Evolutionary conservation across 1,140 invertebrate species (phyloP).

Genomic region (Trichonephila clavata): DNA sequence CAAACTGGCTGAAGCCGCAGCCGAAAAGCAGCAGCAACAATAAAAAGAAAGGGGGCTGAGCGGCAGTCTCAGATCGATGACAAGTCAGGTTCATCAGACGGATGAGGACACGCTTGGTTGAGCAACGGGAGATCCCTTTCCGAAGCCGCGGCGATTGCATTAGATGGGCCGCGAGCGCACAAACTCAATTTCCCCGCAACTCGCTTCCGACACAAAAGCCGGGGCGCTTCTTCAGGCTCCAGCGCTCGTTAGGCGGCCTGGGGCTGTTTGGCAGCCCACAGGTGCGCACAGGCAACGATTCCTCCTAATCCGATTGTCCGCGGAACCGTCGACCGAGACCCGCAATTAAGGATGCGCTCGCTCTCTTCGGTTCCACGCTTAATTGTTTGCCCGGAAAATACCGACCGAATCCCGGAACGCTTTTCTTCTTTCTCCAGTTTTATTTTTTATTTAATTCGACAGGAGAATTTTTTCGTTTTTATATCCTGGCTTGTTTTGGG

Average conservation of each 20-base stretch:
- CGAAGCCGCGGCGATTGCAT: constrained; percentile 59
- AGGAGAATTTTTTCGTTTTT: constrained; percentile 34
- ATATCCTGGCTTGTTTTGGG: not conserved
- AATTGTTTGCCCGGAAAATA: constrained; percentile 74
- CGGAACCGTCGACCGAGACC: constrained; percentile 41
- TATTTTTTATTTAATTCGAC: constrained; percentile 34
- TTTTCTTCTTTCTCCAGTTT: not conserved
- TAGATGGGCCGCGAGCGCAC: constrained; percentile 31
- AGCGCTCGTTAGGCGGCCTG: constrained; percentile 65
- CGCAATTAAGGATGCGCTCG: constrained; percentile 69
- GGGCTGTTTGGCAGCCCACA: constrained; percentile 69
- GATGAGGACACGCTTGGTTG: constrained; percentile 59
- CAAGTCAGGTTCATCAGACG: constrained; percentile 66
- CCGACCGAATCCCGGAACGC: constrained; percentile 15
- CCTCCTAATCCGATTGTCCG: constrained; percentile 66
- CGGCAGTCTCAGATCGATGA: constrained; percentile 51
- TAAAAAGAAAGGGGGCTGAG: not conserved
- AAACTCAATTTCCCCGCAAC: constrained; percentile 70
- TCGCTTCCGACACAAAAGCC: constrained; percentile 61
- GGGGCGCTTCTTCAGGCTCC: constrained; percentile 26
- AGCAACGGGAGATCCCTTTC: constrained; percentile 53
- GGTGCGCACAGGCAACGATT: constrained; percentile 56
- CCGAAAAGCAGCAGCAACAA: constrained; percentile 36
- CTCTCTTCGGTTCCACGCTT: constrained; percentile 44
- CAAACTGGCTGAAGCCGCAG: not conserved